Base-by-base conservation (phyloP, 1,140 invertebrate genomes). In the Lucilia cuprina region DNA sequence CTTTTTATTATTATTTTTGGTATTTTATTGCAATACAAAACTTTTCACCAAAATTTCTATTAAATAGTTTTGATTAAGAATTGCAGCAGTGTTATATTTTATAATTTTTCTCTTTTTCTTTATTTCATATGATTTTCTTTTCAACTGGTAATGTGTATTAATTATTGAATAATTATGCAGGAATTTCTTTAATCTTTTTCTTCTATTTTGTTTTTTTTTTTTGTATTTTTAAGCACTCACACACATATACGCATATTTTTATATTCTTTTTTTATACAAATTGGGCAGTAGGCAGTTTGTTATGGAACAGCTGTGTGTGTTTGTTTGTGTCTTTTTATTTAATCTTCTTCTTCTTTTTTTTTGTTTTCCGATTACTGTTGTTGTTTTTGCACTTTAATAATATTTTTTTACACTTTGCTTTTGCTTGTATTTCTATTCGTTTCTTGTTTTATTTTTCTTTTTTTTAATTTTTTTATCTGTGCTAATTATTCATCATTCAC, bases 401-500 rank as follows among this genome's bases (percentile, higher is more conserved):
- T 49, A 50, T 80, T 80, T 80, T 80, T 70, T 25, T 70, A 19
- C 41, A 80, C n/a, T 70, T 80, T 80, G 41, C 9, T 19, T 70
- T 70, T 14, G 55, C 14, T 21, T 21, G n/a, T 21, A 50, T 80
- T 47, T 50, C 19, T 80, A 21, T 80, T 80, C 19, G 14, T 78
- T 78, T 41, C 17, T 78, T 47, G 14, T 47, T 47, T 47, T n/a
- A 17, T 47, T 19, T 50, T 25, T 80, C n/a, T 19, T 9, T 80
- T 80, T 21, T 78, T 21, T 10, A 47, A 49, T 47, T 47, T 12
- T 47, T 80, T 80, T 80, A 34, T n/a, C 77, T 80, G 77, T 50
- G 77, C 77, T 80, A 80, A 80, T 80, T 80, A 80, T 80, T 80
- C 77, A 80, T 80, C 19, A 80, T 80, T 80, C 21, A 80, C 77